Evolutionary conservation across 2,888 invertebrate genomes (phyloP).

Genomic region (Autographa pulchrina): DNA sequence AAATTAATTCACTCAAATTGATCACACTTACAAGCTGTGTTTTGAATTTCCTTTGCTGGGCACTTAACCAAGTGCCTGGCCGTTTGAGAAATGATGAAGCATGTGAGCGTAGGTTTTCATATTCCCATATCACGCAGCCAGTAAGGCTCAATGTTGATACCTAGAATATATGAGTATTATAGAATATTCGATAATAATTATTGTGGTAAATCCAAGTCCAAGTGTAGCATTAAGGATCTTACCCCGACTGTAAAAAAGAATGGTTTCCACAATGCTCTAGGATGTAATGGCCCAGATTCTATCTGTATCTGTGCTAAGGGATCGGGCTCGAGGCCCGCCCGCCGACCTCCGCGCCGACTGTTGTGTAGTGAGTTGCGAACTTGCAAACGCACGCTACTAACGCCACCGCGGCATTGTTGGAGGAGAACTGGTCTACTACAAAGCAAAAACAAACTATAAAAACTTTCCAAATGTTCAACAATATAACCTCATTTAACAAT

Average conservation of each 20-base stretch:
- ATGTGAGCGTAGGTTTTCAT: conserved; percentile 91
- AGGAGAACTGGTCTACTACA: conserved; percentile 69
- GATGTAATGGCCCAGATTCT: conserved; percentile 80
- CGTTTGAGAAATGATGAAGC: conserved; percentile 86
- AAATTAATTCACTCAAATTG: not conserved
- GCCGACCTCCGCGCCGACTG: conserved; percentile 69
- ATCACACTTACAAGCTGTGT: conserved; percentile 70
- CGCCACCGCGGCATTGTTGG: conserved; percentile 59
- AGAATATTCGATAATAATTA: not conserved
- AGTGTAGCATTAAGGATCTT: conserved; percentile 65
- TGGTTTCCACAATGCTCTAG: conserved; percentile 89
- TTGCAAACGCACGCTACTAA: conserved; percentile 68
- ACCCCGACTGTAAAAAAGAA: conserved; percentile 91
- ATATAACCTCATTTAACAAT: conserved; percentile 28
- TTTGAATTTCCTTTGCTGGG: conserved; percentile 77
- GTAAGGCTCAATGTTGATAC: conserved; percentile 92
- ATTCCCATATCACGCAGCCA: conserved; percentile 96
- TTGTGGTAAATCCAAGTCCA: too few relatives aligned
- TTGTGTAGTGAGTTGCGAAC: conserved; percentile 80
- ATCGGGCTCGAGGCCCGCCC: conserved; percentile 71
- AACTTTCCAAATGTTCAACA: conserved; percentile 27
- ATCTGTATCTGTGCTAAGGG: conserved; percentile 81
- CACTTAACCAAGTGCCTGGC: conserved; percentile 87
- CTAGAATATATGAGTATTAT: conserved; percentile 74
- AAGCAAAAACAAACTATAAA: conserved; percentile 34